Conservation (phyloP, 2,113 vertebrate genomes). For the Sakesphorus luctuosus region DNA sequence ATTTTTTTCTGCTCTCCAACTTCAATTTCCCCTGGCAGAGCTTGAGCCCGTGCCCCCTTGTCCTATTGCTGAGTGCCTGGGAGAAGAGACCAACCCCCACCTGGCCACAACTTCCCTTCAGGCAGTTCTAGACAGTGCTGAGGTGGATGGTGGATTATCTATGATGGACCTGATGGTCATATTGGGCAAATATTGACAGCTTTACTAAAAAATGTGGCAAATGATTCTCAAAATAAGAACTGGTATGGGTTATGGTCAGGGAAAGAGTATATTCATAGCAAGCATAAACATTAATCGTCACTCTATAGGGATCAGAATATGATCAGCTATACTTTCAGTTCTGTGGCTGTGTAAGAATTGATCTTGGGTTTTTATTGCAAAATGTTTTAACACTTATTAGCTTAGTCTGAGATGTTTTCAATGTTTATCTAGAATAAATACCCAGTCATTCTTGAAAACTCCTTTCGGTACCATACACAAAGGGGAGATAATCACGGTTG, state of each 20-base stretch:
- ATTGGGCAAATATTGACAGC: background rate
- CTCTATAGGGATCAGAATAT: background rate
- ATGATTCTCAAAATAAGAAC: background rate
- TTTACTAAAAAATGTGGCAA: background rate
- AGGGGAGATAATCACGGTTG: slow-evolving; percentile 7
- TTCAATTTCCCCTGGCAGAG: no score
- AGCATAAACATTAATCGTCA: background rate
- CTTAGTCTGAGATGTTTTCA: background rate
- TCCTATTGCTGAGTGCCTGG: no score
- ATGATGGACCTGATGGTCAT: background rate
- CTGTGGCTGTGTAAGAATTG: accelerated
- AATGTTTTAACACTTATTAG: background rate
- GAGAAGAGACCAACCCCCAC: no score
- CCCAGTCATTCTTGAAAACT: slow-evolving; percentile 8
- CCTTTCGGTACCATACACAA: background rate
- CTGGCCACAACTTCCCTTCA: no score
- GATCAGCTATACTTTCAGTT: background rate
- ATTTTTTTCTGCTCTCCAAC: no score
- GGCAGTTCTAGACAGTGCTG: no score
- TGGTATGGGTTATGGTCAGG: background rate
- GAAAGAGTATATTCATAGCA: background rate
- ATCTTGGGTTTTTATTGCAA: background rate
- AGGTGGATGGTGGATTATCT: background rate
- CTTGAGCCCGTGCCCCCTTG: no score
- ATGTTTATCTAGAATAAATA: slow-evolving; percentile 1